Evolutionary conservation across 1,140 invertebrate species (phyloP).

Genomic region (Drosophila quadrilineata): DNA sequence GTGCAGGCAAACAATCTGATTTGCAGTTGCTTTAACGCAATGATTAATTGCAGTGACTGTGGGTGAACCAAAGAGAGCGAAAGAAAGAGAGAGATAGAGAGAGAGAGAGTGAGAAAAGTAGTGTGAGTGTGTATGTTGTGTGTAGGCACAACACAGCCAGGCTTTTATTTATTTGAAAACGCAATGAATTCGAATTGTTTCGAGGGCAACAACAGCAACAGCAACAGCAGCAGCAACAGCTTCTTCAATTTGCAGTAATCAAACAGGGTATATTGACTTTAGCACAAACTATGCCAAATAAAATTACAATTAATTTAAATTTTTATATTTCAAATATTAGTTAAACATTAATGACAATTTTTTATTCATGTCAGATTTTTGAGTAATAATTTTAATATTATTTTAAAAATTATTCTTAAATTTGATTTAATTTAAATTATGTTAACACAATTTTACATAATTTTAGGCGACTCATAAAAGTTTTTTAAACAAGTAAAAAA

Average conservation of each 20-base stretch:
- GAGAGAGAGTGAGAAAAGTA: neutral
- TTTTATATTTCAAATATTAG: no score
- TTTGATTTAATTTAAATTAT: no score
- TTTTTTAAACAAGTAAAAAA: no score
- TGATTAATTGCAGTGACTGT: constrained; percentile 63
- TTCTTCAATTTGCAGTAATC: constrained; percentile 8
- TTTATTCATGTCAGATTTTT: no score
- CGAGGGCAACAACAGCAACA: constrained; percentile 5
- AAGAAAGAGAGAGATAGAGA: neutral
- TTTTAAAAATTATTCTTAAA: no score
- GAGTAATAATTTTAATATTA: no score
- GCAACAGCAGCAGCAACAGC: no score
- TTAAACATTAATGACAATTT: no score
- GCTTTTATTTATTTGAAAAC: constrained; percentile 67
- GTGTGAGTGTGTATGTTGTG: neutral
- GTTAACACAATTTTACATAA: no score
- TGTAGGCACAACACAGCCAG: constrained; percentile 5
- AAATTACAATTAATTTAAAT: no score
- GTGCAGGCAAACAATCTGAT: constrained; percentile 53
- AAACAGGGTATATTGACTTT: neutral
- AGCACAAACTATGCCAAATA: neutral
- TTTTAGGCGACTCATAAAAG: no score
- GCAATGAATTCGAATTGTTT: constrained; percentile 51
- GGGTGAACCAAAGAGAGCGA: neutral
- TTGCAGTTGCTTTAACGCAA: constrained; percentile 65